Percentiles rank a stretch among this genome's conserved stretches.
These are phyloP conservation scores for Gorsachius goisagi DNA, from an alignment of 2,113 vertebrate species.

Conservation along the genomic window DNA sequence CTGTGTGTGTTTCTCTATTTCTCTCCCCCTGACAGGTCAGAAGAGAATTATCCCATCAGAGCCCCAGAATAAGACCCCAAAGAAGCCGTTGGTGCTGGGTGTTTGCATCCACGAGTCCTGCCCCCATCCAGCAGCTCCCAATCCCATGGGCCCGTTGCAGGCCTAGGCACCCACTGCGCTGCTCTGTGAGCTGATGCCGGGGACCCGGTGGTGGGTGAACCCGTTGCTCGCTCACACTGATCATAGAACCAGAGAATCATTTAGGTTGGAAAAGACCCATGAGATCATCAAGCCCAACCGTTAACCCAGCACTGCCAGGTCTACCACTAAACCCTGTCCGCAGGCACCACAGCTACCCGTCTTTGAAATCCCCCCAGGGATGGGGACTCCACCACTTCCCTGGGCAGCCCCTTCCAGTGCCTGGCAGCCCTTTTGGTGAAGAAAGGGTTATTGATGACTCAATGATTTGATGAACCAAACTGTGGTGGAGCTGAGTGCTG, in stretches of 20 bases:
- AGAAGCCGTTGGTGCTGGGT: not conserved
- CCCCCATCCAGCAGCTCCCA: not conserved
- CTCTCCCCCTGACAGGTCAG: not conserved
- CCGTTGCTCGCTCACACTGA: accelerated
- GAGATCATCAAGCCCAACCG: accelerated
- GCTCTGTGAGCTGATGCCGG: accelerated
- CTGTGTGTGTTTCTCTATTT: not conserved
- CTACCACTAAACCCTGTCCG: not conserved
- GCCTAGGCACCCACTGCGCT: no score
- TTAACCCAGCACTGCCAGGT: not conserved
- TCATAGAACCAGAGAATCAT: not conserved
- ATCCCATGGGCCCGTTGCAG: not conserved
- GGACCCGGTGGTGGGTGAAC: not conserved
- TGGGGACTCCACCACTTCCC: no score
- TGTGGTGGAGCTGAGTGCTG: not conserved
- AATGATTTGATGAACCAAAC: not conserved
- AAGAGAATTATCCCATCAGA: not conserved
- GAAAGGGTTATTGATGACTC: not conserved
- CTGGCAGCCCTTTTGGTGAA: not conserved
- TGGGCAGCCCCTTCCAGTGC: not conserved
- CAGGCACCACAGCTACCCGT: accelerated
- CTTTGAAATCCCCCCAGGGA: not conserved
- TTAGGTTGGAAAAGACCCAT: not conserved
- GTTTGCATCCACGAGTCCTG: not conserved
- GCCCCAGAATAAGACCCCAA: not conserved